Evolutionary conservation across 2,797 vertebrate genomes (phyloP).

Genomic region (Periparus ater): DNA sequence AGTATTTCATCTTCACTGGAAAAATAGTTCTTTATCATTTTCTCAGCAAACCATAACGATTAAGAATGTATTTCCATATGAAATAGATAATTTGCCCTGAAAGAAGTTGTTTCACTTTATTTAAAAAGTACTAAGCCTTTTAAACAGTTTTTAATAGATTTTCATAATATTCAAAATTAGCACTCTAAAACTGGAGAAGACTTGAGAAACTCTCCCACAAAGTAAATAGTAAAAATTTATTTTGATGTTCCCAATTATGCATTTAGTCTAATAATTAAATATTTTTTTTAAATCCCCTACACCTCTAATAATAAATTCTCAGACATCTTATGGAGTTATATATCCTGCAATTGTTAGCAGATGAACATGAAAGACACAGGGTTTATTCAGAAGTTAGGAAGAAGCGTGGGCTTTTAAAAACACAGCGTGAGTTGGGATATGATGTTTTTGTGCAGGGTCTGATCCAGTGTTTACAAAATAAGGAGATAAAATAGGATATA

Average conservation of each 20-base stretch:
- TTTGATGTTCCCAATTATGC: not conserved
- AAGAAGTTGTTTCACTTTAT: not conserved
- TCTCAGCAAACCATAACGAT: not conserved
- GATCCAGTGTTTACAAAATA: not conserved
- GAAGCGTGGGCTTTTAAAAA: not conserved
- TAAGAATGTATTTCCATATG: not conserved
- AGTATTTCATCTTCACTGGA: not conserved
- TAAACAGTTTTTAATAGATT: not conserved
- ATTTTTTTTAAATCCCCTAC: accelerated
- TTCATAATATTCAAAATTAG: not conserved
- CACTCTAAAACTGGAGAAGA: not conserved
- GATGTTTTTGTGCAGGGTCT: not conserved
- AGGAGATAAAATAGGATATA: not conserved
- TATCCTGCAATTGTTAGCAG: not conserved
- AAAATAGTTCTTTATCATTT: not conserved
- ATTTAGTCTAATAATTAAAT: not conserved
- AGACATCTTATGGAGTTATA: not conserved
- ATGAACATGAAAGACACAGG: accelerated
- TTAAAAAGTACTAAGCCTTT: not conserved
- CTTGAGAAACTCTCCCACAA: not conserved
- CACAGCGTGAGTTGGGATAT: not conserved
- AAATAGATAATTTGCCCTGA: not conserved
- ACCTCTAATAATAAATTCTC: not conserved
- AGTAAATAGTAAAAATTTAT: not conserved
- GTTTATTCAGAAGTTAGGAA: not conserved